A percentile compares a stretch with the other conserved stretches of the same genome.
Conservation (phyloP, 2,797 vertebrate genomes). For the Threskiornis aethiopicus region DNA sequence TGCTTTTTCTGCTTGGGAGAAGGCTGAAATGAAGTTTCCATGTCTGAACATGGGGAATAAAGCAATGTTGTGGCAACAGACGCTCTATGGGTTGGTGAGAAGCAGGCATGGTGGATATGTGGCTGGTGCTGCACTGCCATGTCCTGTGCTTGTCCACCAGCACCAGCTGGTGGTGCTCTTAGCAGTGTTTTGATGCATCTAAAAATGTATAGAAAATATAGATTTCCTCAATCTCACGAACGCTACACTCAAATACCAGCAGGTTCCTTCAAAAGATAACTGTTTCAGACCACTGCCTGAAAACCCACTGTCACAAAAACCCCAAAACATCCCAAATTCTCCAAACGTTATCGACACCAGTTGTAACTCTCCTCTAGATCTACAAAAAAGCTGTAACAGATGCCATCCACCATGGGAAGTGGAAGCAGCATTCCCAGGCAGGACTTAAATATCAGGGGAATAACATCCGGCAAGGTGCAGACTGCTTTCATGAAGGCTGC, state of each 20-base stretch:
- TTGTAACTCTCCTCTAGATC: background rate
- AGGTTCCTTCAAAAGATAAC: background rate
- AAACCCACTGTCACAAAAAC: background rate
- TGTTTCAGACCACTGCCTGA: background rate
- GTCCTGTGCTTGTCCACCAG: background rate
- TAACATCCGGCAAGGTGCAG: background rate
- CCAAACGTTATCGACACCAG: accelerated
- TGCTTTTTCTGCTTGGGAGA: background rate
- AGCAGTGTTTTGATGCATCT: background rate
- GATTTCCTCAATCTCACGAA: background rate
- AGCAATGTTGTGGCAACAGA: background rate
- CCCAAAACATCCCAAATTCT: background rate
- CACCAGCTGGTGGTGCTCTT: conserved; percentile 39
- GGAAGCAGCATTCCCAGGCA: background rate
- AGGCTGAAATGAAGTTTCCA: background rate
- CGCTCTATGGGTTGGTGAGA: accelerated
- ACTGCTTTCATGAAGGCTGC: background rate
- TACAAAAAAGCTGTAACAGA: background rate
- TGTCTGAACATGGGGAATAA: background rate
- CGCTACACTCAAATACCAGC: background rate
- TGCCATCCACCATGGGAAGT: background rate
- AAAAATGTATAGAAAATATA: background rate
- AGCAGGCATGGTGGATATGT: no score
- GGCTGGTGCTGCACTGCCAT: background rate
- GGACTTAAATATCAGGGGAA: background rate